Conservation (phyloP, 2,797 vertebrate species). For the Betta splendens region DNA sequence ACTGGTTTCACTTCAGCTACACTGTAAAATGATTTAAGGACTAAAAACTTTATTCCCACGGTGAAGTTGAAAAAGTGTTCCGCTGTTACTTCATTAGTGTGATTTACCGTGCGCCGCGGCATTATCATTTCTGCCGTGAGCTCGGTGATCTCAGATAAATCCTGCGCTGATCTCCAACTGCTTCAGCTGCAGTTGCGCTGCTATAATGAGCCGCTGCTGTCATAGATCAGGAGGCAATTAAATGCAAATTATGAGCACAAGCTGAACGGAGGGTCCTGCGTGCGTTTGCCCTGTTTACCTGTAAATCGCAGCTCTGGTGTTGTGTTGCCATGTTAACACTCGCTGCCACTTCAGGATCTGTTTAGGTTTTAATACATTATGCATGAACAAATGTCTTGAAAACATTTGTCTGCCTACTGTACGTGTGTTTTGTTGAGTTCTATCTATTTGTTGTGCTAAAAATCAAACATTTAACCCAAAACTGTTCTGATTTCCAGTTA, state of each 20-base stretch:
- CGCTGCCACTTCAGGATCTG: not conserved
- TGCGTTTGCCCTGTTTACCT: constrained; percentile 11
- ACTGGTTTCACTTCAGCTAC: not conserved
- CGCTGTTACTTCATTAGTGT: constrained; percentile 1
- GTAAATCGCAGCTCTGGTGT: not conserved
- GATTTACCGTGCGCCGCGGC: not conserved
- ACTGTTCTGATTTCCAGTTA: too few species aligned
- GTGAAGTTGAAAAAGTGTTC: not conserved
- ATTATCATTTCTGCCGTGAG: not conserved
- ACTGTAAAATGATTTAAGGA: not conserved
- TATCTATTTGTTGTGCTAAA: too few species aligned
- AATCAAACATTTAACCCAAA: too few species aligned
- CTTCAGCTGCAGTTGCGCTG: not conserved
- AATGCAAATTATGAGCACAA: constrained; percentile 9
- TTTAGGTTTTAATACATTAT: not conserved
- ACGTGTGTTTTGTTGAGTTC: too few species aligned
- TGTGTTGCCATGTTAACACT: not conserved
- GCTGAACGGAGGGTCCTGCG: not conserved
- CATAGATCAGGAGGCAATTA: constrained; percentile 20
- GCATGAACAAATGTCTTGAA: not conserved
- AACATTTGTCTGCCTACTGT: too few species aligned
- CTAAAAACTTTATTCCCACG: not conserved
- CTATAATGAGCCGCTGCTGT: constrained; percentile 15
- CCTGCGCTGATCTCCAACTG: not conserved
- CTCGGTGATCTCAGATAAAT: not conserved